phyloP scores from a whole-genome alignment of 2,888 invertebrate genomes.

The Dendrolimus houi region DNA sequence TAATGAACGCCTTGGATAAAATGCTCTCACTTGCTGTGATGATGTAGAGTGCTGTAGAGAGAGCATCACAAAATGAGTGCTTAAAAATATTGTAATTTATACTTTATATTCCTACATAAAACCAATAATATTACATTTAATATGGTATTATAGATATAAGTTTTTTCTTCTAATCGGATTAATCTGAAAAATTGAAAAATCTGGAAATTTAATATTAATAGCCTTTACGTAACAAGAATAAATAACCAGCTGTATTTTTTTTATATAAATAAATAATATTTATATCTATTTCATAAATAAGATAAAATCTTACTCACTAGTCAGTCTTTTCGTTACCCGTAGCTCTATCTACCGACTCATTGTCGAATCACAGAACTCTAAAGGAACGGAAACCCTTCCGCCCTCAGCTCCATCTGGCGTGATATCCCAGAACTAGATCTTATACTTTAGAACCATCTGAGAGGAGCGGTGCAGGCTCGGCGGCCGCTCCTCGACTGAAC shows the following conservation, averaged over 20 bases:
- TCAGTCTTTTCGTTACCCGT: constrained; percentile 33
- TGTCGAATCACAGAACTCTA: constrained; percentile 24
- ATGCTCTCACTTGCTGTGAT: too few species aligned
- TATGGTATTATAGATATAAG: too few species aligned
- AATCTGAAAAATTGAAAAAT: too few species aligned
- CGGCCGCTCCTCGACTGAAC: constrained; percentile 47
- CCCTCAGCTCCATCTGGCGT: constrained; percentile 48
- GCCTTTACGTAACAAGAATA: too few species aligned
- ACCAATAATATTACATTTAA: too few species aligned
- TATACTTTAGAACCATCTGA: constrained; percentile 14
- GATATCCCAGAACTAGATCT: constrained; percentile 21
- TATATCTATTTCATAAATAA: constrained; percentile 3
- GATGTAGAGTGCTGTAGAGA: too few species aligned
- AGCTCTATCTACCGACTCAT: constrained; percentile 37
- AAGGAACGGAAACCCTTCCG: constrained; percentile 11
- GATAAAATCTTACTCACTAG: constrained; percentile 19
- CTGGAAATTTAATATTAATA: too few species aligned
- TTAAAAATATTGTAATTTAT: too few species aligned
- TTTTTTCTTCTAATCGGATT: too few species aligned
- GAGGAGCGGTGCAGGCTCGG: constrained; percentile 46
- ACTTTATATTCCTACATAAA: too few species aligned
- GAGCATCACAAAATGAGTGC: too few species aligned
- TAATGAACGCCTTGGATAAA: too few species aligned
- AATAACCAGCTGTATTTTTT: neutral
- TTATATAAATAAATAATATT: neutral